Evolutionary conservation across 2,888 invertebrate species (phyloP), one percentile per base, ranked within the genome.

Genomic region (Sympetrum striolatum): DNA sequence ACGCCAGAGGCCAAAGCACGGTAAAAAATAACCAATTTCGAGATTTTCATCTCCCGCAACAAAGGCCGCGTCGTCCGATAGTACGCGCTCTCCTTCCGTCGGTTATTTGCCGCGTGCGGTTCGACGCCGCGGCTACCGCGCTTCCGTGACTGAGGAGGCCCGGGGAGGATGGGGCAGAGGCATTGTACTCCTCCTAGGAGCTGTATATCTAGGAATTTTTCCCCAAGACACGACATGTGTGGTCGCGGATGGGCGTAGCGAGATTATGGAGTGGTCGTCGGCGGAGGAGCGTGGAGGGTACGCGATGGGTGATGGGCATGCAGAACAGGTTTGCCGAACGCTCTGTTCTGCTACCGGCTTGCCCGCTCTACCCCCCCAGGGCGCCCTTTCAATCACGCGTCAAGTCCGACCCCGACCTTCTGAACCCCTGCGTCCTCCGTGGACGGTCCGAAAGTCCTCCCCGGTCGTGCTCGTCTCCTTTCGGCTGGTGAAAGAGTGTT

Each of bases 261-360:
- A 86, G 37, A 37, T 60, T 60, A 86, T 60, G 31, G 37, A 31
- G 35, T 35, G 58, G 25, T 22, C 35, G 82, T 53, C 53, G 44
- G 35, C 58, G 58, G n/a, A 58, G 53, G 44, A 58, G 58, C 35
- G 37, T n/a, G 86, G 35, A 14, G 35, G 35, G 60, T n/a, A 60
- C 35, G 60, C 58, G 37, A 60, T 37, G 64, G 58, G 86, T 86
- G 82, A 82, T n/a, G 86, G 60, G 60, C 73, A 73, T 31, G 39
- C 35, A 58, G 60, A 86, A 86, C 86, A 86, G 86, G 86, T 86
- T 86, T 86, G 86, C 37, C 37, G 60, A 86, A 86, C n/a, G 37
- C 35, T 60, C 35, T 86, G 37, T 82, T 60, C 37, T 37, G 60
- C 39, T 35, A 22, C 60, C 64, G 58, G 53, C 35, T 48, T 18